These are phyloP conservation scores for Cynopterus brachyotis DNA, from an alignment of 2,113 vertebrate species.

Conservation along the genomic window DNA sequence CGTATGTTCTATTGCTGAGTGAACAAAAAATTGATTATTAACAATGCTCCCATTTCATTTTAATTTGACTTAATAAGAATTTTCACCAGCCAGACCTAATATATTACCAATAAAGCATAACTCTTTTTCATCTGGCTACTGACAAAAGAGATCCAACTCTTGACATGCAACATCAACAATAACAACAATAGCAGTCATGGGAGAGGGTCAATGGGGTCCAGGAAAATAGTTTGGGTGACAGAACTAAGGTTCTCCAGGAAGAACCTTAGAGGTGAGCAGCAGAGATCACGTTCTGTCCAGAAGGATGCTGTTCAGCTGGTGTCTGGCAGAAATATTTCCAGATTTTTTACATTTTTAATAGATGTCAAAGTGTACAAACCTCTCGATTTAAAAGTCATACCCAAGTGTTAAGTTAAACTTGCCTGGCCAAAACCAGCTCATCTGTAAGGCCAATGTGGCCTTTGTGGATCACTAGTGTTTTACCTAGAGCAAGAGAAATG, in stretches of 20 bases:
- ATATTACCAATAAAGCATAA: not conserved
- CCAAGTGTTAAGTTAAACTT: no score
- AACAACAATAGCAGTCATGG: not conserved
- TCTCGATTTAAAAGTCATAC: not conserved
- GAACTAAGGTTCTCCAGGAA: no score
- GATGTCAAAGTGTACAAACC: not conserved
- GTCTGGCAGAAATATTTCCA: not conserved
- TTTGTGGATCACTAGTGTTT: no score
- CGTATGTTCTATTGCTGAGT: not conserved
- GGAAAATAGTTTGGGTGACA: no score
- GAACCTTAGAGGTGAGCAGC: accelerated
- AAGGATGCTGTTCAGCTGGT: not conserved
- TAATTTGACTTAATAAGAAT: not conserved
- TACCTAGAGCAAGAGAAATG: not conserved
- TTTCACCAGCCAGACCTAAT: not conserved
- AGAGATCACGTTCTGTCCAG: accelerated
- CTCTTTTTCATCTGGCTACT: not conserved
- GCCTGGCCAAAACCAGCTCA: no score
- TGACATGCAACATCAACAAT: not conserved
- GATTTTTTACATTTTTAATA: not conserved
- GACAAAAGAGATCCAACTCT: not conserved
- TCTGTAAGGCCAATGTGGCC: not conserved
- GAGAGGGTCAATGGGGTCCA: accelerated
- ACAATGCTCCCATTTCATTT: not conserved
- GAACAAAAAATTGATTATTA: not conserved